Evolutionary conservation across 2,113 vertebrate genomes (phyloP), one percentile per base, ranked within the genome.

Genomic region (Rhipidura dahli): DNA sequence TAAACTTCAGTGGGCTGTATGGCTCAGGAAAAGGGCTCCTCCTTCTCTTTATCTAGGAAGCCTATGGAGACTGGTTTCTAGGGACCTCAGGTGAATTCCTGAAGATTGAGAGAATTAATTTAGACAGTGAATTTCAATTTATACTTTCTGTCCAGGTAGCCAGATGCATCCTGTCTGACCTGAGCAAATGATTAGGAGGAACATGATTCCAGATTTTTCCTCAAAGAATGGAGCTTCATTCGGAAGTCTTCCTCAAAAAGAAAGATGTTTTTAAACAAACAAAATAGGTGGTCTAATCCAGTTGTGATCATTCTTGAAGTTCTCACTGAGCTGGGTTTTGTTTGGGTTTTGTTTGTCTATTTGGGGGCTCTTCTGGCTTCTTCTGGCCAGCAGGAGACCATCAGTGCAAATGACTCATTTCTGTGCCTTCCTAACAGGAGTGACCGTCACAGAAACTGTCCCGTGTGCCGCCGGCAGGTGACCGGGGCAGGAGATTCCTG

Each of bases 391-490:
- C 50, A 88, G 39, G 53, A 71, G n/a, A 31, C 50, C 24, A 26
- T 51, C 30, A 70, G 11, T 91, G 80, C 66, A 84, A 93, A 76
- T 30, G 11, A 21, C 27, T 69, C 11, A 33, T 94, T 93, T 83
- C 83, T 97, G 69, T 98, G 94, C 37, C 92, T 97, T 98, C 86
- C 90, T 76, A 33, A 86, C 97, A 99, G 99, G 99, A 99, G 99
- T 18, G 99, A 99, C 73, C 99, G 98, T 89, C 99, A 99, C 96
- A 97, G 98, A 85, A 99, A 99, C 97, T 99, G 99, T 83, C 99
- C 99, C 3, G 98, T 99, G 83, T 99, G 99, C 81, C 99, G 99
- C 60, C 97, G 99, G 61, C 99, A 99, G 47, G 99, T 99, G 95
- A 99, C 98, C 1, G 99, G 98, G 70, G 98, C 98, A 78, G 99